These are phyloP conservation scores for Threskiornis aethiopicus DNA, from an alignment of 2,797 vertebrate genomes.

Conservation along the genomic window DNA sequence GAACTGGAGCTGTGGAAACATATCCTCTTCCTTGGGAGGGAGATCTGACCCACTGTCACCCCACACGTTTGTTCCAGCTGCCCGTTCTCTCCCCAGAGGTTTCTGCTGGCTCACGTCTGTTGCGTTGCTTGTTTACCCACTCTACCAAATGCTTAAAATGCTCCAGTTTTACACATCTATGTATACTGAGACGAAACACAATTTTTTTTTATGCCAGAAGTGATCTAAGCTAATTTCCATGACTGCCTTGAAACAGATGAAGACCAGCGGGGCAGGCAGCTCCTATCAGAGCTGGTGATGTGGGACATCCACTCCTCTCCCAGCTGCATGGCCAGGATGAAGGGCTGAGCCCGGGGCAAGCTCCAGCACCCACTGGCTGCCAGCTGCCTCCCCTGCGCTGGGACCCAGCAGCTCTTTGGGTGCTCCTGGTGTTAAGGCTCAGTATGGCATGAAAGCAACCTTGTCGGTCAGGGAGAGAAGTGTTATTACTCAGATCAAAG, in stretches of 20 bases:
- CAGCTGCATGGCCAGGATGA: accelerated
- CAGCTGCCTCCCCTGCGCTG: background rate
- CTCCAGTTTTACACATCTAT: background rate
- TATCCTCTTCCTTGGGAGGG: background rate
- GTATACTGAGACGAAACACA: background rate
- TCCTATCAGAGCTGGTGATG: background rate
- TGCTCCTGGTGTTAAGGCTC: background rate
- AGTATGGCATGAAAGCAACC: background rate
- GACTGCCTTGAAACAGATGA: background rate
- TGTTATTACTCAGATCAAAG: background rate
- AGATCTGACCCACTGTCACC: background rate
- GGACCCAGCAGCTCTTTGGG: background rate
- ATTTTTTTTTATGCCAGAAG: background rate
- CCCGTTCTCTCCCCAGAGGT: background rate
- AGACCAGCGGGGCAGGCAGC: background rate
- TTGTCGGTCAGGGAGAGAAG: background rate
- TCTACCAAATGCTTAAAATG: background rate
- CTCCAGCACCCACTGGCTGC: accelerated
- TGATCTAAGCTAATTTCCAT: background rate
- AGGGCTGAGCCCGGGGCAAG: background rate
- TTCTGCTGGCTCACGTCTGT: background rate
- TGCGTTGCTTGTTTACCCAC: background rate
- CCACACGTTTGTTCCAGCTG: background rate
- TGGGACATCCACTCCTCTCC: background rate
- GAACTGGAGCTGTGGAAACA: background rate